phyloP scores from a whole-genome alignment of 2,113 vertebrate genomes.

The Polypterus senegalus region DNA sequence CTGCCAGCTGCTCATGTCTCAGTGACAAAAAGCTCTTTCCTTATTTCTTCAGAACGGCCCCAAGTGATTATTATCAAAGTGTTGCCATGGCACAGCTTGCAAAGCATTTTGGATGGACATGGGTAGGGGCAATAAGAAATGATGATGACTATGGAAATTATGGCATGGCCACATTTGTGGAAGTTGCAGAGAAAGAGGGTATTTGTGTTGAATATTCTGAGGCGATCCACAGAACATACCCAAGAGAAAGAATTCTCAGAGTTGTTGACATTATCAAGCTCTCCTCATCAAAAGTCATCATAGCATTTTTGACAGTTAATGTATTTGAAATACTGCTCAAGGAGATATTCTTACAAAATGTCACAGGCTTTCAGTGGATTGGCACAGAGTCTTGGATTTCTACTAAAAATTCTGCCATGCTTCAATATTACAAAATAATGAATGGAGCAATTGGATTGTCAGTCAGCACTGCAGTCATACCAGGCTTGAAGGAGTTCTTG shows the following conservation, averaged over 20 bases:
- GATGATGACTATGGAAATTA: slow-evolving; percentile 11
- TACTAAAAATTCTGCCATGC: neutral
- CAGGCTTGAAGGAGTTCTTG: neutral
- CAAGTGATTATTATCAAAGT: slow-evolving; percentile 8
- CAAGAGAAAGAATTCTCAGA: slow-evolving; percentile 3
- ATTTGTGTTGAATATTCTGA: slow-evolving; percentile 10
- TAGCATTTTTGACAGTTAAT: neutral
- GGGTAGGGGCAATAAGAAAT: slow-evolving; percentile 9
- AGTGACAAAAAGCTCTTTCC: slow-evolving; percentile 5
- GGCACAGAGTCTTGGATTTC: neutral
- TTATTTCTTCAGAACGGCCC: slow-evolving; percentile 10
- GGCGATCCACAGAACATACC: slow-evolving; percentile 7
- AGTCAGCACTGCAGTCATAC: neutral
- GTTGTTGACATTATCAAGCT: slow-evolving; percentile 3
- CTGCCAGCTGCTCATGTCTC: slow-evolving; percentile 8
- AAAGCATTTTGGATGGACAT: slow-evolving; percentile 8
- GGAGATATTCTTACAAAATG: neutral
- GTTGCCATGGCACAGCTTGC: slow-evolving; percentile 8
- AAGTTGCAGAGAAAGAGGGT: neutral
- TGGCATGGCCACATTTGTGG: slow-evolving; percentile 8
- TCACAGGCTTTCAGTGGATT: neutral
- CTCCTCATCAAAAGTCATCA: neutral
- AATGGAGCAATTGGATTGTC: slow-evolving; percentile 1
- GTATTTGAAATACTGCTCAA: neutral
- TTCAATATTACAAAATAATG: neutral